These are phyloP conservation scores for Pollicipes pollicipes DNA, from an alignment of 1,140 invertebrate genomes.

Conservation along the genomic window DNA sequence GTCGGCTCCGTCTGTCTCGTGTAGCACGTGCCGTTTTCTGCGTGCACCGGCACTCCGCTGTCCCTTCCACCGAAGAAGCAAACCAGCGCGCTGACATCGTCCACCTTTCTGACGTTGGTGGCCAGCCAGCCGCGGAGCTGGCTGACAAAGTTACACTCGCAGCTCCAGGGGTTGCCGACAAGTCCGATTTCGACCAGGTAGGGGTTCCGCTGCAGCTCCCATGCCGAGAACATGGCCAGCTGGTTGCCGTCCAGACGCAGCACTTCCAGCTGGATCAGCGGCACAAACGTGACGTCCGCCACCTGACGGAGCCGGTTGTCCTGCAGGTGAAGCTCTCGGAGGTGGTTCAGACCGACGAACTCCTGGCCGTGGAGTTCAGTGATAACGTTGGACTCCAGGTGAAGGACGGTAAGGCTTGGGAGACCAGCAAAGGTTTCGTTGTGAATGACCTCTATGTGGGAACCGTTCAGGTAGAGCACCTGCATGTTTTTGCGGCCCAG, in stretches of 20 bases:
- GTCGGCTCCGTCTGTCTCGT: neutral
- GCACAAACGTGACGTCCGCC: constrained; percentile 57
- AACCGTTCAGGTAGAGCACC: constrained; percentile 65
- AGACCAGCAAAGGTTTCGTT: constrained; percentile 83
- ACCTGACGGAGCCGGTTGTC: constrained; percentile 63
- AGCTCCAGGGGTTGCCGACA: constrained; percentile 30
- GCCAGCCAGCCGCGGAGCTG: constrained; percentile 25
- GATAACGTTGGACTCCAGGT: constrained; percentile 67
- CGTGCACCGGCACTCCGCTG: neutral
- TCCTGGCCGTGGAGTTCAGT: constrained; percentile 65
- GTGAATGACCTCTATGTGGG: constrained; percentile 64
- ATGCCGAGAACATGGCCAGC: constrained; percentile 37
- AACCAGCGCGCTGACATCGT: constrained; percentile 44
- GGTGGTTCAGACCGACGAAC: constrained; percentile 59
- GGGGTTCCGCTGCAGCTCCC: constrained; percentile 12
- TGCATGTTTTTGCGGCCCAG: constrained; percentile 64
- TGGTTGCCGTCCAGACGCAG: constrained; percentile 67
- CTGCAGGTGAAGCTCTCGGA: constrained; percentile 69
- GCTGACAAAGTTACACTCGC: constrained; percentile 28
- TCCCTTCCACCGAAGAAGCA: constrained; percentile 26
- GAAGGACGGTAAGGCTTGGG: constrained; percentile 54
- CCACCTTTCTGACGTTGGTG: constrained; percentile 39
- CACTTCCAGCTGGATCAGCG: constrained; percentile 55
- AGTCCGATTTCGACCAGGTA: constrained; percentile 26
- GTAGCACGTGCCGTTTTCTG: neutral